phyloP scores from a whole-genome alignment of 2,888 invertebrate genomes.

The Beris chalybata region DNA sequence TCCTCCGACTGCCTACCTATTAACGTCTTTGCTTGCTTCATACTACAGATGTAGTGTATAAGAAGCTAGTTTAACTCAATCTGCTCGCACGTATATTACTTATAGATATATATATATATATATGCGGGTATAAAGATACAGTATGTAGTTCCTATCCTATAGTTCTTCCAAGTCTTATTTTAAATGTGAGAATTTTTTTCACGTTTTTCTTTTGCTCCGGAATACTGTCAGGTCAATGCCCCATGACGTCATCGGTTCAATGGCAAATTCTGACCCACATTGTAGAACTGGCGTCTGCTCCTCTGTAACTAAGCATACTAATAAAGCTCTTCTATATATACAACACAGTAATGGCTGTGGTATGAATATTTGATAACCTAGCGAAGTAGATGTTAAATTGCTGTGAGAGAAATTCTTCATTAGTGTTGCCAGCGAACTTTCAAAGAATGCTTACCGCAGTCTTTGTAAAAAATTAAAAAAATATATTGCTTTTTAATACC shows the following conservation, averaged over 20 bases:
- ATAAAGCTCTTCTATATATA: constrained; percentile 14
- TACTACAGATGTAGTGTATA: background rate
- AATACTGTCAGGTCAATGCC: constrained; percentile 49
- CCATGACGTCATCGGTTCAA: constrained; percentile 58
- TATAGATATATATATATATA: constrained; percentile 22
- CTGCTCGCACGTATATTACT: background rate
- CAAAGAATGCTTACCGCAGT: too few species aligned
- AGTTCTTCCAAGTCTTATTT: constrained; percentile 28
- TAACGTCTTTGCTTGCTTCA: too few species aligned
- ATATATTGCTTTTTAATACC: too few species aligned
- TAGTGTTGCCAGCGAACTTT: too few species aligned
- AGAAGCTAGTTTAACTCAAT: background rate
- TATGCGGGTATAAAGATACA: background rate
- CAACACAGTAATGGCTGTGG: constrained; percentile 6
- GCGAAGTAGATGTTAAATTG: background rate
- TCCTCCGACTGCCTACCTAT: too few species aligned
- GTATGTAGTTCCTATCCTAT: too few species aligned
- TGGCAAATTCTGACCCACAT: constrained; percentile 58
- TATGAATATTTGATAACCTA: constrained; percentile 5
- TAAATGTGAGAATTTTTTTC: constrained; percentile 35
- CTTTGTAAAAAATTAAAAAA: too few species aligned
- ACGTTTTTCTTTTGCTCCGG: constrained; percentile 30
- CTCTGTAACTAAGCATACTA: background rate
- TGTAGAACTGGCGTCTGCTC: constrained; percentile 42
- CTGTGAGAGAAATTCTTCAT: too few species aligned